Percentiles rank a stretch among this genome's conserved stretches.
phyloP scores from a whole-genome alignment of 2,888 invertebrate genomes.

The Microctonus aethiopoides region DNA sequence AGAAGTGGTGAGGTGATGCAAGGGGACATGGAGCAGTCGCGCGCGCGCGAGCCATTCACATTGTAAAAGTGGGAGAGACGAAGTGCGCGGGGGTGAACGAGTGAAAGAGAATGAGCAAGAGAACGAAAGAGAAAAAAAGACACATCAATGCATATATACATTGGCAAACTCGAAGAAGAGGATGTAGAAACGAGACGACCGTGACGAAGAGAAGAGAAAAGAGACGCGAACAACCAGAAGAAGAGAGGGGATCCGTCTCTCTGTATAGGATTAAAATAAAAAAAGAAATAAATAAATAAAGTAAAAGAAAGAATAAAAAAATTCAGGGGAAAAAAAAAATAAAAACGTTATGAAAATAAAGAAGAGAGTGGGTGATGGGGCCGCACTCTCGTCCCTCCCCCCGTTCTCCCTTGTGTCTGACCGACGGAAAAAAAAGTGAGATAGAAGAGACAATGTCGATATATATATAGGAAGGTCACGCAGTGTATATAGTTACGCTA shows the following conservation, averaged over 20 bases:
- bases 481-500: conserved; percentile 53
- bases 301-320: conserved; percentile 7
- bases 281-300: background rate
- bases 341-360: background rate
- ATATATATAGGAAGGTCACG: conserved; percentile 57
- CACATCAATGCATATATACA: too few species aligned
- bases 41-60: background rate
- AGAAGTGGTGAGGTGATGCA: too few species aligned
- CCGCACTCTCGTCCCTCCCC: background rate
- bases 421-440: conserved; percentile 29
- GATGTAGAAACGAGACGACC: conserved; percentile 29
- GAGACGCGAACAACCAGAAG: conserved; percentile 15
- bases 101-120: background rate
- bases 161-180: conserved; percentile 31
- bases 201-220: conserved; percentile 22
- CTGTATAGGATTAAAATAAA: background rate
- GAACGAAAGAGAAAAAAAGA: background rate
- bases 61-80: background rate
- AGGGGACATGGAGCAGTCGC: conserved; percentile 5
- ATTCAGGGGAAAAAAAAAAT: background rate
- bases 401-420: background rate
- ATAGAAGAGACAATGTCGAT: conserved; percentile 37
- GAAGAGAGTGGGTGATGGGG: conserved; percentile 32
- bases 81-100: background rate
- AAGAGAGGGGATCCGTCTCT: background rate